Evolutionary conservation across 2,797 vertebrate genomes (phyloP), one percentile per base, ranked within the genome.

Genomic region (Hoplostethus mediterraneus): DNA sequence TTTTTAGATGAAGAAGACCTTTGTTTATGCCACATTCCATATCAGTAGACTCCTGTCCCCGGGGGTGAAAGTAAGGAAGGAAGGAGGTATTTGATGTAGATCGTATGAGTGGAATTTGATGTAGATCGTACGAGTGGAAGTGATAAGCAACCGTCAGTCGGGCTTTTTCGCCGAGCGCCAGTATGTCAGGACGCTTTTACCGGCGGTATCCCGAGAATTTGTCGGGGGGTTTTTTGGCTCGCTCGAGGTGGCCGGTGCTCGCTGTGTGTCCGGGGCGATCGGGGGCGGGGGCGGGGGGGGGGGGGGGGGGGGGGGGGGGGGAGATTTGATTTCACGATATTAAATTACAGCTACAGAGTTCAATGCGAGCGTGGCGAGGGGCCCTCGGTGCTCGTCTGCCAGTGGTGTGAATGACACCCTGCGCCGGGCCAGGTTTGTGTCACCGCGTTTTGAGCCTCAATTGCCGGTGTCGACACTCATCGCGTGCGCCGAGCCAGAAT

Each of bases 281-380:
- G n/a, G n/a, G n/a, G n/a, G n/a, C n/a, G n/a, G n/a, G n/a, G n/a
- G n/a, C n/a, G n/a, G n/a, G n/a, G n/a, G n/a, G n/a, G n/a, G n/a
- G n/a, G n/a, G n/a, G n/a, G n/a, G n/a, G n/a, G n/a, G n/a, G n/a
- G n/a, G n/a, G n/a, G n/a, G n/a, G n/a, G n/a, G n/a, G n/a, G n/a
- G n/a, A n/a, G n/a, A 77, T 85, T 83, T 74, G 68, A 85, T 86
- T 77, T 77, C 66, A 14, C 21, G 38, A 75, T 86, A 85, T 90
- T 73, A 49, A 25, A 70, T 91, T 88, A 84, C 78, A 65, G 63
- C 52, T 54, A 36, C 63, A 63, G 48, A 36, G 21, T 21, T 21
- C 21, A 21, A 21, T 21, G 21, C 21, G 21, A 21, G 21, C 21
- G 21, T 21, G 21, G 21, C 21, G 21, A 33, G 1, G 63, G 48